Evolutionary conservation across 2,888 invertebrate genomes (phyloP).

Genomic region (Dryococelus australis): DNA sequence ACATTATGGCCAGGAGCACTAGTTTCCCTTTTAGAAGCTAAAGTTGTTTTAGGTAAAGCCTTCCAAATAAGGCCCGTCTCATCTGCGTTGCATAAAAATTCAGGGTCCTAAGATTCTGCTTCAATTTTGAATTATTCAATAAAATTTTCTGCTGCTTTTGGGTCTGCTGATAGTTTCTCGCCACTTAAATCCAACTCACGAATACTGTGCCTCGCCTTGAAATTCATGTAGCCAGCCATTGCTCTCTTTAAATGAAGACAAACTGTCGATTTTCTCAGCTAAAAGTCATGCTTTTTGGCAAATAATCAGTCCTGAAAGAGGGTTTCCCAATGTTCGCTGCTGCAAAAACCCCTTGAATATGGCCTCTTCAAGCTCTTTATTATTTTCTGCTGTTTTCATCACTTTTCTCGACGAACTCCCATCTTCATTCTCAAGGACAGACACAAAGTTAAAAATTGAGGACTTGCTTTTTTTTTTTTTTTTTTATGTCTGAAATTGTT

Average conservation of each 20-base stretch:
- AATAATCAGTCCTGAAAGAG: slow-evolving; percentile 16
- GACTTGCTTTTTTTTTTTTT: background rate
- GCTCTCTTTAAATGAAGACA: background rate
- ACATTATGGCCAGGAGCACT: background rate
- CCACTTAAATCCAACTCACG: no score
- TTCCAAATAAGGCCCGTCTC: no score
- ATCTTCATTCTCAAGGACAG: no score
- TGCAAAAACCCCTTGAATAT: slow-evolving; percentile 11
- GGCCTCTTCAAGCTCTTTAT: background rate
- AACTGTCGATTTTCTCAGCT: background rate
- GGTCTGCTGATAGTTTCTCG: no score
- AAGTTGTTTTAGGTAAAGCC: no score
- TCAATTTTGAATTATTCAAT: no score
- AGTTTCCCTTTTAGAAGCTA: no score
- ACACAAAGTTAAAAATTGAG: background rate
- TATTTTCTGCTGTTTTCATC: background rate
- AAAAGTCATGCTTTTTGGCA: background rate
- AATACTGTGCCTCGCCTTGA: slow-evolving; percentile 19
- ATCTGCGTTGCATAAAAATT: no score
- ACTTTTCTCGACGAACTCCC: no score
- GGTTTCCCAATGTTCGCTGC: slow-evolving; percentile 5
- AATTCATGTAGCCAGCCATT: background rate
- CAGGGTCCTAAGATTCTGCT: no score
- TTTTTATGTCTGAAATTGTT: background rate
- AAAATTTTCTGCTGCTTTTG: no score